These are phyloP conservation scores for Heliornis fulica DNA, from an alignment of 2,113 vertebrate species.

Conservation along the genomic window DNA sequence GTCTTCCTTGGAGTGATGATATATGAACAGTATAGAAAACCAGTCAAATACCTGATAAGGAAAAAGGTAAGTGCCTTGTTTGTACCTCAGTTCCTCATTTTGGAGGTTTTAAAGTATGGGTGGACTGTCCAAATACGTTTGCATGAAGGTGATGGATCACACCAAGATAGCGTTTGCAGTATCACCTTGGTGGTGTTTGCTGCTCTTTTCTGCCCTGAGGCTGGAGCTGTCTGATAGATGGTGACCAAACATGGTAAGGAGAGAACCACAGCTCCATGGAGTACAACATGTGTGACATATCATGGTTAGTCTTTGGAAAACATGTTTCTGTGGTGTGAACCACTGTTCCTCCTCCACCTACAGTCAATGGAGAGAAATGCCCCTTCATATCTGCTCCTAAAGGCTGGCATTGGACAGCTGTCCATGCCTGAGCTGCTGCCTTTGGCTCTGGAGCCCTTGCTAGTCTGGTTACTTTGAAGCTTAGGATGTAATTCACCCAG, in stretches of 20 bases:
- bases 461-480: neutral
- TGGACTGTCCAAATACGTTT: neutral
- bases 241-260: neutral
- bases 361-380: neutral
- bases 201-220: neutral
- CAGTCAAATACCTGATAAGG: neutral
- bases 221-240: neutral
- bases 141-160: neutral
- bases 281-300: neutral
- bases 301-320: neutral
- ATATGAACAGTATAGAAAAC: neutral
- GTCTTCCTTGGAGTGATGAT: constrained; percentile 77
- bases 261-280: neutral
- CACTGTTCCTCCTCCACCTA: neutral
- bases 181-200: neutral
- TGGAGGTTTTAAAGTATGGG: neutral
- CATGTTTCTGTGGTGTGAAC: neutral
- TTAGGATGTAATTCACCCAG: neutral
- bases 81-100: neutral
- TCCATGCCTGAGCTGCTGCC: neutral
- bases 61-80: neutral
- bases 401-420: neutral
- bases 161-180: neutral
- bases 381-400: neutral
- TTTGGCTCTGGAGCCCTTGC: neutral